Evolutionary conservation across 2,797 vertebrate species (phyloP).

Genomic region (Pangasius larnaudii): DNA sequence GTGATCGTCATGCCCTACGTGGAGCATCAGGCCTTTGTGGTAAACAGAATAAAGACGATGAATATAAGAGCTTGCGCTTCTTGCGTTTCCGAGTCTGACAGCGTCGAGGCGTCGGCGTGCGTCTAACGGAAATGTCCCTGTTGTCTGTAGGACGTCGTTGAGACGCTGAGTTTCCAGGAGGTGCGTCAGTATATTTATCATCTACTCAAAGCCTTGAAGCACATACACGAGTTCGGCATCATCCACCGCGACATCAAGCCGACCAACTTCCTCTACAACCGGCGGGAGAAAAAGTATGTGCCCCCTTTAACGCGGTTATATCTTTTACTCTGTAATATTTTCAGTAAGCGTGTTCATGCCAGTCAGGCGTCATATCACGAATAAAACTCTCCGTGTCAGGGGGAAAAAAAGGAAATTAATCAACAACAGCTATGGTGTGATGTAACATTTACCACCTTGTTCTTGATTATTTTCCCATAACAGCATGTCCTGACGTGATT

Average conservation of each 20-base stretch:
- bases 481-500: too few relatives aligned
- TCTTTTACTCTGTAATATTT: background rate
- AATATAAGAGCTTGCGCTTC: background rate
- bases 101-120: background rate
- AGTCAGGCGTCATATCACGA: background rate
- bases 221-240: constrained; percentile 95
- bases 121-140: background rate
- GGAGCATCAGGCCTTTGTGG: constrained; percentile 92
- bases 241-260: constrained; percentile 93
- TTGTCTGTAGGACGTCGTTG: constrained; percentile 86
- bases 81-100: too few relatives aligned
- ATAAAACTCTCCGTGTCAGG: background rate
- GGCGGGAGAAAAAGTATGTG: constrained; percentile 84
- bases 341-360: background rate
- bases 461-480: background rate
- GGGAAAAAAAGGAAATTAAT: background rate
- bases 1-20: constrained; percentile 98
- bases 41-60: constrained; percentile 67
- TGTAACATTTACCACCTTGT: background rate
- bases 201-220: constrained; percentile 88
- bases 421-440: background rate
- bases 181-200: constrained; percentile 92
- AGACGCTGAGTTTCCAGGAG: constrained; percentile 88
- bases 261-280: constrained; percentile 85
- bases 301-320: background rate